Conservation (phyloP, 2,113 vertebrate species). For the Pseudonaja textilis region DNA sequence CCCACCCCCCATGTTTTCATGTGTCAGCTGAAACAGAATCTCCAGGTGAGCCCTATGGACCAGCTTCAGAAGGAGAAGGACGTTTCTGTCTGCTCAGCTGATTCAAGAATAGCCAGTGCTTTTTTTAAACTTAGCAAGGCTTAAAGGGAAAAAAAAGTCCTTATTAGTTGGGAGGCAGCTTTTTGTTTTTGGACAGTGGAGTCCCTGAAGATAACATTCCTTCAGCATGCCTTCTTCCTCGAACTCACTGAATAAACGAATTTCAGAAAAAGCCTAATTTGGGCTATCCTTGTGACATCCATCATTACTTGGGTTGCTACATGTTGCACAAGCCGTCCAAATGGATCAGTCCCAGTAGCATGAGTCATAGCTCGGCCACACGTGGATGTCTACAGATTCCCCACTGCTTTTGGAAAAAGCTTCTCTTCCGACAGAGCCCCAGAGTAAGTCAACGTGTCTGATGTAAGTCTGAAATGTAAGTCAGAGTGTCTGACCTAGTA, state of each 20-base stretch:
- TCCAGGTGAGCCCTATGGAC: not conserved
- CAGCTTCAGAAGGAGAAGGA: not conserved
- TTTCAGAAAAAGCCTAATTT: not conserved
- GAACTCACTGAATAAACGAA: not conserved
- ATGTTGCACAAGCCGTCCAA: not conserved
- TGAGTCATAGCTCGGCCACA: not conserved
- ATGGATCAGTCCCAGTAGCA: not conserved
- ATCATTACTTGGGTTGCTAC: not conserved
- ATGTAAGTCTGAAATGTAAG: not conserved
- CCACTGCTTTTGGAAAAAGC: not conserved
- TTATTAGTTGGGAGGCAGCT: not conserved
- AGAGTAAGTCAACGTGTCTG: not conserved
- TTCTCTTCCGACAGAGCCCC: not conserved
- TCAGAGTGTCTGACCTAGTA: not conserved
- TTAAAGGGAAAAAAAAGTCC: not conserved
- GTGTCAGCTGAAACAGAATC: not conserved
- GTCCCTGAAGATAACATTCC: not conserved
- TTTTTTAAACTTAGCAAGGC: not conserved
- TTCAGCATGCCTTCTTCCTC: not conserved
- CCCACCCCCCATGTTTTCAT: not conserved
- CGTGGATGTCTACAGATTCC: not conserved
- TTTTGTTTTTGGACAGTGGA: not conserved
- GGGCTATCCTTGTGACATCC: not conserved
- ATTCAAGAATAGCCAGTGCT: not conserved
- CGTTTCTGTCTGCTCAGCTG: not conserved